Conservation (phyloP, 1,140 invertebrate species). For the Agrypnia vestita region DNA sequence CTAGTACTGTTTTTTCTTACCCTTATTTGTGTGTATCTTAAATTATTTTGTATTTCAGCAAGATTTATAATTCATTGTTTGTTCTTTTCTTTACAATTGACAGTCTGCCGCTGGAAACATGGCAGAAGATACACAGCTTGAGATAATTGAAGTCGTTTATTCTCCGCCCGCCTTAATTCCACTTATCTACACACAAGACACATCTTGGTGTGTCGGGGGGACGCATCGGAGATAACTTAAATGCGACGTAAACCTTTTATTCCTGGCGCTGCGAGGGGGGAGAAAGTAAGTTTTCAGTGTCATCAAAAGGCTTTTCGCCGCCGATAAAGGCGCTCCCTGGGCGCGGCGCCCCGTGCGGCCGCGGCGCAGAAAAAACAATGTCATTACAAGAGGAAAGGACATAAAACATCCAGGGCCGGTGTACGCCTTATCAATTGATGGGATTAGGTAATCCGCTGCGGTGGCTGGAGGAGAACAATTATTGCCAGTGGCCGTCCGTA, state of each 20-base stretch:
- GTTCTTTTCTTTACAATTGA: neutral
- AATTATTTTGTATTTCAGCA: too few relatives aligned
- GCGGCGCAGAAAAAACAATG: constrained; percentile 56
- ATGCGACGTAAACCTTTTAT: constrained; percentile 54
- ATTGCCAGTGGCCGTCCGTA: constrained; percentile 10
- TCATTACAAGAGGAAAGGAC: constrained; percentile 56
- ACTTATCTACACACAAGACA: constrained; percentile 38
- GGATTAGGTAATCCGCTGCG: constrained; percentile 57
- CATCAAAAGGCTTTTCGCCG: constrained; percentile 53
- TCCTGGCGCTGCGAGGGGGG: constrained; percentile 48
- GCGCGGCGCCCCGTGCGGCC: constrained; percentile 6
- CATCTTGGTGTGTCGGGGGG: constrained; percentile 27
- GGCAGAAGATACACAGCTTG: constrained; percentile 32
- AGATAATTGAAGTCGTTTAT: constrained; percentile 43
- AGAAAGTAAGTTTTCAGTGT: constrained; percentile 52
- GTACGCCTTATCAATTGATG: constrained; percentile 61
- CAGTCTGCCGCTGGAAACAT: constrained; percentile 11
- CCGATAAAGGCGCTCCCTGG: constrained; percentile 47
- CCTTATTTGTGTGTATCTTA: too few relatives aligned
- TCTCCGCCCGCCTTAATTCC: constrained; percentile 38
- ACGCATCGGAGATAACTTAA: constrained; percentile 46
- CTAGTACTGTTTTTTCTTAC: neutral
- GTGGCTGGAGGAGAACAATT: constrained; percentile 46
- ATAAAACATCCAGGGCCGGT: constrained; percentile 57
- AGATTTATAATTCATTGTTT: too few relatives aligned